Evolutionary conservation across 1,140 invertebrate species (phyloP).

Genomic region (Plutomurus gul): DNA sequence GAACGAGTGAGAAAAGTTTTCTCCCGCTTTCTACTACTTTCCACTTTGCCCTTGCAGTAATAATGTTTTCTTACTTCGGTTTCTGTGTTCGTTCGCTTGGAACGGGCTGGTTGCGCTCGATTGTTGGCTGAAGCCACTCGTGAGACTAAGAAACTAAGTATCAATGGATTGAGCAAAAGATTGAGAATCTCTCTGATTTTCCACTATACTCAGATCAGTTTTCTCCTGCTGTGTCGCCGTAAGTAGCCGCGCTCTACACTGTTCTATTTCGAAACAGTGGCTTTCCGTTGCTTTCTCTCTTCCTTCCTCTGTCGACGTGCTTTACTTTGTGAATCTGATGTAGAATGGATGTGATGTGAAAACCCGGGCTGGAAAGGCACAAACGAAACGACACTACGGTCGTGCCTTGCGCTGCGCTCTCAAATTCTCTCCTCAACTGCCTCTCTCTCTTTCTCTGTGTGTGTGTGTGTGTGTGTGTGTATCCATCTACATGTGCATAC

Average conservation of each 20-base stretch:
- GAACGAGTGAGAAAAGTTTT: background rate
- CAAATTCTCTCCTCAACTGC: too few relatives aligned
- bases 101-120: background rate
- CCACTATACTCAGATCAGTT: background rate
- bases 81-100: background rate
- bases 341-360: conserved; percentile 14
- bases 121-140: background rate
- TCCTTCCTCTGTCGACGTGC: background rate
- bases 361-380: background rate
- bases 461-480: too few relatives aligned
- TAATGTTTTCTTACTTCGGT: conserved; percentile 22
- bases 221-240: too few relatives aligned
- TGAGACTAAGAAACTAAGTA: background rate
- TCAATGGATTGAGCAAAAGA: background rate
- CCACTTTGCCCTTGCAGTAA: background rate
- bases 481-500: background rate
- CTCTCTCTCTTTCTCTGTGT: too few relatives aligned
- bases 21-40: conserved; percentile 14
- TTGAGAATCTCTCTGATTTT: conserved; percentile 25
- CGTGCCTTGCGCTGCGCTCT: background rate
- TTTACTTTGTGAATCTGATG: conserved; percentile 20
- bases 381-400: background rate
- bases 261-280: background rate
- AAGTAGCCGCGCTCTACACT: background rate
- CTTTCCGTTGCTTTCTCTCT: background rate